Base-by-base conservation (phyloP, 2,113 vertebrate genomes). In the Rhagologus leucostigma region DNA sequence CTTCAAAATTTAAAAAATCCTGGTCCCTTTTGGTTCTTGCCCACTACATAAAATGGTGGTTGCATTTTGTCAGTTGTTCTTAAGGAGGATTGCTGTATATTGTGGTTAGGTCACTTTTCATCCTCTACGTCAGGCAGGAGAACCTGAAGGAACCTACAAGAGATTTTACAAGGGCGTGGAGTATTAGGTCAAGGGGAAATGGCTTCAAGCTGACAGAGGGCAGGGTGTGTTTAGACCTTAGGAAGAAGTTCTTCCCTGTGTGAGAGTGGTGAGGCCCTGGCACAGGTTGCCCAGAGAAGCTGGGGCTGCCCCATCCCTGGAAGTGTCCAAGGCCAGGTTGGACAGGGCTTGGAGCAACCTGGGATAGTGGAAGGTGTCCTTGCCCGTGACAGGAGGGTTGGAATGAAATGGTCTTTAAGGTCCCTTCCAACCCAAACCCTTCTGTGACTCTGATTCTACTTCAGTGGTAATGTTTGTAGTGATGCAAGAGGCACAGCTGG, bases 291-390 rank as follows among this genome's bases (percentile, higher is more conserved):
- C 21, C n/a, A 62, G 55, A 62, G 62, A 10, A 62, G 30, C 78
- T 76, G 63, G 41, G 63, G 30, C 12, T 68, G 30, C 47, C 17
- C 17, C 24, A 53, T 46, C 39, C 22, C 27, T 60, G 73, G 53
- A 4, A 47, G 30, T 68, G 26, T 27, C 2, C 47, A 32, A 62
- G 21, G 41, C 41, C 47, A 41, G 30, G 11, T 1, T 83, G 70
- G 47, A 18, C 0, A 0, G 32, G 16, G 13, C 32, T 56, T 6
- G 3, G 50, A 41, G n/a, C n/a, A 47, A 0, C 26, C 30, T 83
- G 47, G 26, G 18, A 6, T 13, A 13, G 17, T 69, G 35, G 30
- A 35, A 69, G 21, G n/a, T 68, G 39, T 41, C 15, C 0, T 18
- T 62, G 46, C 15, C 39, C 12, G 16, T 16, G 47, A 56, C n/a